Evolutionary conservation across 2,888 invertebrate genomes (phyloP).

Genomic region (Deroplatys truncata): DNA sequence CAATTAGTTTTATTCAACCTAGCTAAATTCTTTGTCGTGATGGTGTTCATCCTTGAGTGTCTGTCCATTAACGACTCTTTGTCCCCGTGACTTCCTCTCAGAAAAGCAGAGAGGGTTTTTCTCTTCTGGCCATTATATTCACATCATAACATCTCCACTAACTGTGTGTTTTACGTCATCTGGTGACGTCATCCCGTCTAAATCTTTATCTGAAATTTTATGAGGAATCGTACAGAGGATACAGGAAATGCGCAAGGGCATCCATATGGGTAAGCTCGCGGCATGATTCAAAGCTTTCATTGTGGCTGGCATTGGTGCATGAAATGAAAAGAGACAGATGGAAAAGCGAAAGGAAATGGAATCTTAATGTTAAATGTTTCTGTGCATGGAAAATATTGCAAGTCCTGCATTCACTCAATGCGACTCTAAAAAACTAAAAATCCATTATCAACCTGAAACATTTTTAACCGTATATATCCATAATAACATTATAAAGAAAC

Average conservation of each 20-base stretch:
- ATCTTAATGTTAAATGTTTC: no score
- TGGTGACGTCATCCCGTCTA: not conserved
- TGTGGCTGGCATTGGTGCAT: not conserved
- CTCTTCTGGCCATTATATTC: not conserved
- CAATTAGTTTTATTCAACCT: not conserved
- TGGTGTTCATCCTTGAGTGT: not conserved
- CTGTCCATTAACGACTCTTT: not conserved
- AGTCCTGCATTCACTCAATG: no score
- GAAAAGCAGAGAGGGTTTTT: not conserved
- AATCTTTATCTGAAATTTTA: not conserved
- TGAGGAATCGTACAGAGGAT: not conserved
- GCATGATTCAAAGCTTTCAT: no score
- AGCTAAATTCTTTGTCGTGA: not conserved
- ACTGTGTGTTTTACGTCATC: not conserved
- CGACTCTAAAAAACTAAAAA: no score
- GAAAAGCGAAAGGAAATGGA: no score
- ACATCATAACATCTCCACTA: not conserved
- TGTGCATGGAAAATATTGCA: no score
- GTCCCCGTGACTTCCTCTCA: not conserved
- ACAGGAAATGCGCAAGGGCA: not conserved
- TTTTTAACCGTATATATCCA: no score
- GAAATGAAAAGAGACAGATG: no score
- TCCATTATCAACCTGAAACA: no score
- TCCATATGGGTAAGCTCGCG: not conserved
- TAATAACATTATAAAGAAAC: no score